These are phyloP conservation scores for Monopterus albus DNA, from an alignment of 2,113 vertebrate species.

Conservation along the genomic window DNA sequence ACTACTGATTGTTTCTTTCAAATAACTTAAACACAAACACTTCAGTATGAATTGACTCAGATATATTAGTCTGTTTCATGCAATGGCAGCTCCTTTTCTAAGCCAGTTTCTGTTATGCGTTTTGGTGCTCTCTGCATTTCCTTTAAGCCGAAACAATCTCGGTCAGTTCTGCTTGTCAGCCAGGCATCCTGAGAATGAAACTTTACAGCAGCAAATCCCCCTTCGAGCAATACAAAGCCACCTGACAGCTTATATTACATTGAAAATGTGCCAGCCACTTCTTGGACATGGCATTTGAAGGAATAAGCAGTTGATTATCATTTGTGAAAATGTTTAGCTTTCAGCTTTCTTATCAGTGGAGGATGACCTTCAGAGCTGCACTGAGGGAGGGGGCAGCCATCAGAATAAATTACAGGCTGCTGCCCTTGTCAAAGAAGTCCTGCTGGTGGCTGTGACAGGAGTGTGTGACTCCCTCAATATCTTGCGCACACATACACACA, in stretches of 20 bases:
- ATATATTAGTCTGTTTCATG: conserved; percentile 37
- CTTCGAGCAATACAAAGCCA: conserved; percentile 25
- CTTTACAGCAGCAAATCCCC: conserved; percentile 40
- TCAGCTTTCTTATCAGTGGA: conserved; percentile 58
- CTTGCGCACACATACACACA: conserved; percentile 8
- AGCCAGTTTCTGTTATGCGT: no score
- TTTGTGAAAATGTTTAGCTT: conserved; percentile 60
- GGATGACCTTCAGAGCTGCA: conserved; percentile 71
- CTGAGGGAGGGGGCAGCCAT: conserved; percentile 46
- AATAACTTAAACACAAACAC: conserved; percentile 31
- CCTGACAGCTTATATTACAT: conserved; percentile 46
- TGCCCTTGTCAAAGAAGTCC: conserved; percentile 65
- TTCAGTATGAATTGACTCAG: conserved; percentile 15
- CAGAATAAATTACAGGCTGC: conserved; percentile 73
- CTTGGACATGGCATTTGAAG: conserved; percentile 59
- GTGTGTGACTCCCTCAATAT: conserved; percentile 28
- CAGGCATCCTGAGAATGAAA: conserved; percentile 41
- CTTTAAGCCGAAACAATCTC: conserved; percentile 49
- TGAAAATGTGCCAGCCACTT: conserved; percentile 15
- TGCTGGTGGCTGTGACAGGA: conserved; percentile 55
- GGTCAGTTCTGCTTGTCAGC: conserved; percentile 54
- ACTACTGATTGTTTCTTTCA: neutral
- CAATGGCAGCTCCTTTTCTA: conserved; percentile 31
- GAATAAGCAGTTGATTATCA: conserved; percentile 70
- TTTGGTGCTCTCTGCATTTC: conserved; percentile 31